Base-by-base conservation (phyloP, 2,797 vertebrate species). In the Mastacembelus armatus region DNA sequence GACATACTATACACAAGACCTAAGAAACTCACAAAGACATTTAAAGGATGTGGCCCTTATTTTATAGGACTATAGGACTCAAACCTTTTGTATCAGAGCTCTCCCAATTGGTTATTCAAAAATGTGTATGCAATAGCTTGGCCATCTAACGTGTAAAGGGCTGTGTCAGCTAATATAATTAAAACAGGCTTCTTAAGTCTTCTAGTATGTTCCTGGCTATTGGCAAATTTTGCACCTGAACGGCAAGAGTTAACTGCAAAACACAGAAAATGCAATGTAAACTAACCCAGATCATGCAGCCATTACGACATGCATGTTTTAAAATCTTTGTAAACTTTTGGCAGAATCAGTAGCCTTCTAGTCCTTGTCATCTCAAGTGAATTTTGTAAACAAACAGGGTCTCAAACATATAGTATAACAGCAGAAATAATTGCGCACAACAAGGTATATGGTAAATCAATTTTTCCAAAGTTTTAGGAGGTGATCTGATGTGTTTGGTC, bases 301-400 rank as follows among this genome's bases (percentile, higher is more conserved):
- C 88, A 29, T 85, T 80, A 84, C 9, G 87, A 93, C 92, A 93
- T 93, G 91, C 91, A 92, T 85, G 90, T 79, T 83, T 77, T 78
- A 59, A 79, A 86, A 67, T 78, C 78, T 80, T 77, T 89, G 85
- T 88, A 90, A 91, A 90, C 79, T n/a, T 81, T 64, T 88, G 55
- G 56, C 49, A 64, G 78, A 86, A 69, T 78, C 74, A 42, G 68
- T 54, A 75, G 60, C 61, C 32, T 38, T 81, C 47, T 5, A 21
- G 26, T 72, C 58, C 66, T 74, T 81, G 60, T 68, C 38, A 58
- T 66, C 57, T 68, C 22, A 29, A 36, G 66, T 80, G 60, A 66
- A 79, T 78, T 62, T 60, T 84, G 84, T 87, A 88, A 89, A 89
- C 80, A 72, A 80, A 78, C 74, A 69, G 71, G n/a, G n/a, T n/a